Base-by-base conservation (phyloP, 2,797 vertebrate genomes). In the Orientallactaga sibirica region DNA sequence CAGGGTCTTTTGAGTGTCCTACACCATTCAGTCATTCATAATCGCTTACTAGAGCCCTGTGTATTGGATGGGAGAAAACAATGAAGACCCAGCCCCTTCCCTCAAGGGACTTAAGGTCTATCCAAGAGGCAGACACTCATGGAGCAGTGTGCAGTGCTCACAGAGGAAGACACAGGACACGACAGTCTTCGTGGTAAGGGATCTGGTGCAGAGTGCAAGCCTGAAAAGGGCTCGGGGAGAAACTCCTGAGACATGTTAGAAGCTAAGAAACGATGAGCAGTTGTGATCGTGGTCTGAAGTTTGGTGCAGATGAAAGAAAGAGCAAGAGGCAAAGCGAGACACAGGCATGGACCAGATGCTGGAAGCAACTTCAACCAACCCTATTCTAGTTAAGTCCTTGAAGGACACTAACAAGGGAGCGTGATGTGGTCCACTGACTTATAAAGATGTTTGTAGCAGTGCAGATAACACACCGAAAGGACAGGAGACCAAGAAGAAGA, bases 101-200 rank as follows among this genome's bases (percentile, higher is more conserved):
- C 85, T 91, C 76, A 64, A 83, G 90, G 76, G 92, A 95, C 96
- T 95, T 88, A 95, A 90, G 41, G 58, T 90, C 71, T 25, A 95
- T 77, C 95, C 90, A 96, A 90, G 79, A 78, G 82, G 68, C 68
- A 85, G 73, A 95, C 62, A 94, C 77, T 27, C 1, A 2, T 78
- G 55, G 67, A 48, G 43, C 82, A 88, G 82, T 27, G 52, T 62
- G 66, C 1, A 25, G 24, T 25, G 76, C 7, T 76, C 78, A 19
- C 15, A 81, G 61, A 86, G 43, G 70, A 77, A 71, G n/a, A 62
- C 79, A 77, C 20, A 67, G 77, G 77, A 73, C 27, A 66, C 18
- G 18, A n/a, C 7, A 52, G 68, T 82, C 4, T 4, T 15, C 6
- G 10, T 27, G 41, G 43, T 14, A 6, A 24, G 74, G 52, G 66